Evolutionary conservation across 2,888 invertebrate genomes (phyloP).

Genomic region (Cloeon dipterum): DNA sequence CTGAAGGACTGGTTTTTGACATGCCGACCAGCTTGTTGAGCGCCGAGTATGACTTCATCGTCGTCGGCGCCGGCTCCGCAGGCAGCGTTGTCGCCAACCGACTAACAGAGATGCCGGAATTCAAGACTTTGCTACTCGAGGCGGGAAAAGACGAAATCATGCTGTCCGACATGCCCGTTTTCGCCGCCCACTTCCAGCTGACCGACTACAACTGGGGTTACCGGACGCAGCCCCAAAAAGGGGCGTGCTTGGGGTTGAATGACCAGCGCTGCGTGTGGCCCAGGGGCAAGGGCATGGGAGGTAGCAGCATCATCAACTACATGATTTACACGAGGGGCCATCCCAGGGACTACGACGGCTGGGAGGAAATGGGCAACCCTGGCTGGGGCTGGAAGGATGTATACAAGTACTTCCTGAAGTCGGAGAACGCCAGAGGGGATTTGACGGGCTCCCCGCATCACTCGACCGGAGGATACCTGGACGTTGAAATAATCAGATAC

Average conservation of each 20-base stretch:
- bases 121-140: conserved; percentile 37
- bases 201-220: conserved; percentile 48
- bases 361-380: conserved; percentile 17
- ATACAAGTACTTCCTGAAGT: conserved; percentile 32
- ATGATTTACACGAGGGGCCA: conserved; percentile 24
- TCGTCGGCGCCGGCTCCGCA: conserved; percentile 45
- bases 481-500: conserved; percentile 4
- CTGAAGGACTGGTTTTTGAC: conserved; percentile 3
- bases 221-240: conserved; percentile 59
- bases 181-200: conserved; percentile 37
- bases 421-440: conserved; percentile 24
- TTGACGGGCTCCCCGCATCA: conserved; percentile 7
- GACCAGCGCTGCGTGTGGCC: conserved; percentile 25
- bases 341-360: conserved; percentile 20
- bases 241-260: conserved; percentile 36
- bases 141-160: conserved; percentile 30
- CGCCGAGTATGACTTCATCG: conserved; percentile 34
- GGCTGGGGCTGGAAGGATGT: conserved; percentile 23
- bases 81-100: conserved; percentile 48
- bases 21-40: conserved; percentile 8
- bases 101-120: conserved; percentile 33
- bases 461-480: conserved; percentile 4
- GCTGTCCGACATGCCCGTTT: conserved; percentile 33
- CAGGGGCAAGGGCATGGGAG: conserved; percentile 29
- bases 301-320: conserved; percentile 22